phyloP scores from a whole-genome alignment of 1,140 invertebrate species.

The Apis laboriosa region DNA sequence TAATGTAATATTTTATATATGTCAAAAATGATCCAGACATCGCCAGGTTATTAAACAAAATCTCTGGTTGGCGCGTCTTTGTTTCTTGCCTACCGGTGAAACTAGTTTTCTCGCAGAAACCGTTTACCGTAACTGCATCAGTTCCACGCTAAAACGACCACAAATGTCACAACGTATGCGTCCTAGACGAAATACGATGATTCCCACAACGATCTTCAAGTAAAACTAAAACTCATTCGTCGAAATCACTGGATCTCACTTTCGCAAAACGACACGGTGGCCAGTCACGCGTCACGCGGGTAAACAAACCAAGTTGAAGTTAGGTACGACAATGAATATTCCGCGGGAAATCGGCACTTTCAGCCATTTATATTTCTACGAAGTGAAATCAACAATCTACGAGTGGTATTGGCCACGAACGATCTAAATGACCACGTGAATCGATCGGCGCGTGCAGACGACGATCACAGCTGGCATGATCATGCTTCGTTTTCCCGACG shows the following conservation, averaged over 20 bases:
- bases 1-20: no score
- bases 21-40: no score
- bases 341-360: not conserved
- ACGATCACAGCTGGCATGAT: conserved; percentile 60
- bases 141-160: not conserved
- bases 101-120: conserved; percentile 10
- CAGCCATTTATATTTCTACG: not conserved
- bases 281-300: not conserved
- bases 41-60: not conserved
- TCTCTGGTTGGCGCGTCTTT: not conserved
- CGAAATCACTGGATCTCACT: conserved; percentile 3
- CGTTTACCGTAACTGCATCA: not conserved
- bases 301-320: conserved; percentile 6
- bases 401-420: not conserved
- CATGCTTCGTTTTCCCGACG: conserved; percentile 18
- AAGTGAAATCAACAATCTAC: not conserved
- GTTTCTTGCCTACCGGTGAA: conserved; percentile 8
- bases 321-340: not conserved
- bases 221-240: not conserved
- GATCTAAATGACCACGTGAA: conserved; percentile 52
- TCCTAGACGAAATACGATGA: not conserved
- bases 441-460: conserved; percentile 41
- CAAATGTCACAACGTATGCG: not conserved
- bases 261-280: not conserved
- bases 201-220: not conserved